Percentiles rank a stretch among this genome's conserved stretches.
Evolutionary conservation across 2,888 invertebrate species (phyloP).

Genomic region (Troilus luridus): DNA sequence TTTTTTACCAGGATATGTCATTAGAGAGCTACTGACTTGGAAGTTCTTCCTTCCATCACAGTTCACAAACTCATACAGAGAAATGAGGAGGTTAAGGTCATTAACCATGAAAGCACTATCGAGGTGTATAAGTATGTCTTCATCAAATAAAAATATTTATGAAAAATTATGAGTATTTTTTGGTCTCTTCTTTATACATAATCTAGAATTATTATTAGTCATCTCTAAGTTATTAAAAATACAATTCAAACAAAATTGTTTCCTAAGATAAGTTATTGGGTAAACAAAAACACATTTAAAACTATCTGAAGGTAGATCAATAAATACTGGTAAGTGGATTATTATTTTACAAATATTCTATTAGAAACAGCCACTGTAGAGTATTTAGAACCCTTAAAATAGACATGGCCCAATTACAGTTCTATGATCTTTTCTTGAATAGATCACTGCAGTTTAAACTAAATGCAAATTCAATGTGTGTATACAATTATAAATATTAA

Average conservation of each 20-base stretch:
- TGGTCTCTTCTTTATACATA: background rate
- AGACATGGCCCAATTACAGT: background rate
- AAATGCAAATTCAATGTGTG: background rate
- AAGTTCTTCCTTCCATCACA: background rate
- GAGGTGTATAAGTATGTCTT: background rate
- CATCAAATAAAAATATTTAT: background rate
- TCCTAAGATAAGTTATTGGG: background rate
- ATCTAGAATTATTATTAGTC: background rate
- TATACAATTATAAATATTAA: background rate
- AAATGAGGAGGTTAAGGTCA: slow-evolving; percentile 7
- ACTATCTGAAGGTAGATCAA: background rate
- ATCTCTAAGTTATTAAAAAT: background rate
- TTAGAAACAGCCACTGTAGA: background rate
- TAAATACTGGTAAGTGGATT: background rate
- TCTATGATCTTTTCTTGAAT: slow-evolving; percentile 7
- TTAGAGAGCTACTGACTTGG: background rate
- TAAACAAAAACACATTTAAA: background rate
- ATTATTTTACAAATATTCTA: background rate
- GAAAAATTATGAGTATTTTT: background rate
- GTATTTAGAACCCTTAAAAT: slow-evolving; percentile 8
- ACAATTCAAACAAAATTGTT: background rate
- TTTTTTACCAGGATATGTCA: background rate
- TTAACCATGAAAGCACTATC: background rate
- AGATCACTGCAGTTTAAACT: background rate
- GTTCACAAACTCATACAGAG: background rate